Conservation (phyloP, 2,797 vertebrate species). For the Propithecus perrieri region DNA sequence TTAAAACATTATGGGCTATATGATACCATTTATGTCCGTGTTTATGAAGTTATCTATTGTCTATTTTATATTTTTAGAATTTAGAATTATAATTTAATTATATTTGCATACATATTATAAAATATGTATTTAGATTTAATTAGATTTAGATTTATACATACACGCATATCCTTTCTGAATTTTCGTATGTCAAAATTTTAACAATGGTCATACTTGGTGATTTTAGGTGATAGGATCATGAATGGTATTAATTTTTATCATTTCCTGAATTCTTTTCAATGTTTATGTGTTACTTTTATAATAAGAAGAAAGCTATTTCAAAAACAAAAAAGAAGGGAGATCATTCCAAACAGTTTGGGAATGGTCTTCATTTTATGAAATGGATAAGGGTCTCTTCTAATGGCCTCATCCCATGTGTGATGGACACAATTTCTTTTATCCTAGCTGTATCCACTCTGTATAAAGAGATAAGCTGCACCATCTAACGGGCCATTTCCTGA, state of each 20-base stretch:
- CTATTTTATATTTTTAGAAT: background rate
- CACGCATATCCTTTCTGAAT: background rate
- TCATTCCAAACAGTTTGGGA: background rate
- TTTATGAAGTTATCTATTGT: constrained; percentile 5
- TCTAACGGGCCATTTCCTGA: background rate
- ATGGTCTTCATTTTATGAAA: background rate
- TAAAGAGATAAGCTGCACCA: background rate
- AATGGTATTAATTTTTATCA: background rate
- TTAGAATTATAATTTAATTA: background rate
- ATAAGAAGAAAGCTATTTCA: background rate
- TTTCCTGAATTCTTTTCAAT: background rate
- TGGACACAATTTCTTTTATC: background rate
- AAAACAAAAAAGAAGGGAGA: background rate
- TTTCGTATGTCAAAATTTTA: constrained; percentile 21
- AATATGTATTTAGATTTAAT: background rate
- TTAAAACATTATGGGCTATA: background rate
- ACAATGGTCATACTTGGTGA: background rate
- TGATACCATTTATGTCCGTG: background rate
- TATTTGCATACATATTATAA: background rate
- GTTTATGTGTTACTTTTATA: background rate
- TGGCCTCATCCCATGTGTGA: background rate
- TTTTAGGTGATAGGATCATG: background rate
- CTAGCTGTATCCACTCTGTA: background rate
- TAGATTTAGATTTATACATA: background rate
- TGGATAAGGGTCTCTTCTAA: background rate